Evolutionary conservation across 2,113 vertebrate species (phyloP), one percentile per base, ranked within the genome.

Genomic region (Hymenochirus boettgeri): DNA sequence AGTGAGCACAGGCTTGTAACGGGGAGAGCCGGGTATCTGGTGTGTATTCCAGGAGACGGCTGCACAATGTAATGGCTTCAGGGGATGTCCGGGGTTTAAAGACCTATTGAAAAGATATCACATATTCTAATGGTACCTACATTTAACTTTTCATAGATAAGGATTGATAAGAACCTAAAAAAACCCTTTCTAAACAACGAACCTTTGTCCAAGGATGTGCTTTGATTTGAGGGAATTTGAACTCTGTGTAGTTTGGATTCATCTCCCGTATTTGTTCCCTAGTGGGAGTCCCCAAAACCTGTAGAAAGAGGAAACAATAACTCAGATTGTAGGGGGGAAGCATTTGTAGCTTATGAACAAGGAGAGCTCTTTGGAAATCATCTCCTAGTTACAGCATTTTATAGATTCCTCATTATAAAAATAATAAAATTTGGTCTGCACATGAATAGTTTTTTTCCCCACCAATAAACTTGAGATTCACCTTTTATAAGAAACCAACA

Each of bases 171-270:
- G 33, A 13, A n/a, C n/a, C n/a, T 35, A 7, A 9, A 35, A 7
- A 13, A 13, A 9, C 33, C 3, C 33, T 11, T 9, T 35, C 23
- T 74, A n/a, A n/a, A n/a, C n/a, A n/a, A n/a, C n/a, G n/a, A n/a
- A 92, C 93, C 90, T 96, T 96, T 76, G 91, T 90, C 93, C 93
- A 96, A 57, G 93, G 93, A 71, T 96, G 93, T 77, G 93, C 93
- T 90, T 96, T 96, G 75, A 96, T 96, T 83, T 96, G 93, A 64
- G 93, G 93, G 72, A 96, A 96, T 76, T 96, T 96, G 79, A 96
- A 96, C 83, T 96, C 93, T 67, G 93, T 96, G 74, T 96, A 96
- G 77, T 96, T 96, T 8, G 93, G 93, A 81, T 96, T 96, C 93
- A 96, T 96, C 79, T 96, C 93, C 70, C 93, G 80, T 71, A 96